A percentile compares a stretch with the other conserved stretches of the same genome.
Evolutionary conservation across 2,797 vertebrate genomes (phyloP).

Genomic region (Peromyscus nudipes): DNA sequence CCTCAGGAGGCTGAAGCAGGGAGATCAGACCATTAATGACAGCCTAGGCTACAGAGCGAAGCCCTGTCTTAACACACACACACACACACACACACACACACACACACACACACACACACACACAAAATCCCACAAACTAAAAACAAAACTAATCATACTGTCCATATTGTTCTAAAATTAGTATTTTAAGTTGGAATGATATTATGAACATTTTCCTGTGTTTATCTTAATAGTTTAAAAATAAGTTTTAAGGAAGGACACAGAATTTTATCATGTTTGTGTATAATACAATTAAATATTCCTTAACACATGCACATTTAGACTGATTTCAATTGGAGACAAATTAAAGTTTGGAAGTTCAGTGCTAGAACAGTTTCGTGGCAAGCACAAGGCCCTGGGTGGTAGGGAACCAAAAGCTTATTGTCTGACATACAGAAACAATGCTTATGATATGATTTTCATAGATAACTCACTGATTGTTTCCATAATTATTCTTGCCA

Average conservation of each 20-base stretch:
- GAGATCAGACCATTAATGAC: too few species aligned
- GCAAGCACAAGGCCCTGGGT: background rate
- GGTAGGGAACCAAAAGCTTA: background rate
- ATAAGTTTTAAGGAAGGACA: background rate
- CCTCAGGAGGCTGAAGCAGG: background rate
- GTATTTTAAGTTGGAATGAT: background rate
- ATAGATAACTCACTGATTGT: background rate
- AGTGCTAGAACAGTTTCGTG: background rate
- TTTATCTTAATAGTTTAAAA: constrained; percentile 37
- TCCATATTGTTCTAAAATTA: background rate
- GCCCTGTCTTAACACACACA: background rate
- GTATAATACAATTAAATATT: background rate
- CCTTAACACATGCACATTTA: background rate
- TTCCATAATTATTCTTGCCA: background rate
- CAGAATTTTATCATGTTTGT: background rate
- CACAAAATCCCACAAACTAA: too few species aligned
- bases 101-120: background rate
- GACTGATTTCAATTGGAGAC: background rate
- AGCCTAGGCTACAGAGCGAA: background rate
- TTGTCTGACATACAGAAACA: background rate
- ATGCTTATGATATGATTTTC: background rate
- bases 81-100: background rate
- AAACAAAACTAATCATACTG: background rate
- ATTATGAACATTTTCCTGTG: background rate
- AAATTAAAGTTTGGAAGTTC: background rate